Percentiles rank a stretch among this genome's conserved stretches.
Conservation (phyloP, 2,888 invertebrate species). For the Pterostichus niger region DNA sequence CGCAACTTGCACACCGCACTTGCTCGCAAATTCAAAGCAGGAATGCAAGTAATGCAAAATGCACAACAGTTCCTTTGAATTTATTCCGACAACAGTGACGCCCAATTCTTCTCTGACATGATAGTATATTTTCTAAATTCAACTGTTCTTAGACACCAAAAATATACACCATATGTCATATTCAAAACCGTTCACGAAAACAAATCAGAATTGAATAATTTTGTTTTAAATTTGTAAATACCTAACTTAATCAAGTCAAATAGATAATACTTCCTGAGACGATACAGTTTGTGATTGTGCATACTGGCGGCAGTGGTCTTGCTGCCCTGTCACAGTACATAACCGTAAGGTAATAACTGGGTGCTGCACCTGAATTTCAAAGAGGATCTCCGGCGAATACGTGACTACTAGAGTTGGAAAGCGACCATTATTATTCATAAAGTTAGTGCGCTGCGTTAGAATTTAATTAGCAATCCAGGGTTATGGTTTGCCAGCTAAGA, state of each 20-base stretch:
- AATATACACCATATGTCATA: too few species aligned
- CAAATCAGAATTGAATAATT: too few species aligned
- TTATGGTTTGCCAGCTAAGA: constrained; percentile 53
- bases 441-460: constrained; percentile 72
- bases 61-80: constrained; percentile 38
- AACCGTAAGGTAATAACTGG: constrained; percentile 64
- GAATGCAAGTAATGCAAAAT: constrained; percentile 59
- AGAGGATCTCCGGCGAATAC: constrained; percentile 51
- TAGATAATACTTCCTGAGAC: neutral
- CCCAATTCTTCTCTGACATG: neutral
- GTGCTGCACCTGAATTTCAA: constrained; percentile 65
- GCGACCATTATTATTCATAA: constrained; percentile 73
- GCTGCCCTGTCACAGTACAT: constrained; percentile 63
- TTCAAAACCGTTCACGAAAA: too few species aligned
- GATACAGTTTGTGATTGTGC: neutral
- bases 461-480: constrained; percentile 71
- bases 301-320: neutral
- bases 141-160: neutral
- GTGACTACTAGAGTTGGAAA: constrained; percentile 51
- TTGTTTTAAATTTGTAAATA: too few species aligned
- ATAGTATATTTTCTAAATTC: neutral
- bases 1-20: constrained; percentile 10
- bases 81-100: constrained; percentile 16
- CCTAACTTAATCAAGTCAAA: too few species aligned
- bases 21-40: constrained; percentile 7